A percentile compares a stretch with the other conserved stretches of the same genome.
phyloP scores from a whole-genome alignment of 53 echinoderm and acorn worm genomes.

The Echinarachnius parma region DNA sequence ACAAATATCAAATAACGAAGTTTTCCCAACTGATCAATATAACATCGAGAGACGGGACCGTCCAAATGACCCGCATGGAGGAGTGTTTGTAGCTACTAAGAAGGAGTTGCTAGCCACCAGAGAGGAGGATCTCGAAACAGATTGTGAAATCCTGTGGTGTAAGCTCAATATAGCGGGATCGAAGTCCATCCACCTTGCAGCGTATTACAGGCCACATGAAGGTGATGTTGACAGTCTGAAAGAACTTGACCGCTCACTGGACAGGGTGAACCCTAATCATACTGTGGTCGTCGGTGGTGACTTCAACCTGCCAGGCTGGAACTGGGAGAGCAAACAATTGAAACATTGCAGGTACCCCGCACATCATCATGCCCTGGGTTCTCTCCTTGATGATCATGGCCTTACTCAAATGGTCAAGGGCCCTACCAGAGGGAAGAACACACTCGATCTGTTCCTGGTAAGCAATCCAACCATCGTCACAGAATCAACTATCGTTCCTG shows the following conservation, averaged over 20 bases:
- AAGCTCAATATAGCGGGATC: conserved; percentile 11
- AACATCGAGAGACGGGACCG: not conserved
- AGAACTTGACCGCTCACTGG: not conserved
- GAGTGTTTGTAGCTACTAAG: not conserved
- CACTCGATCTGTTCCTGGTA: conserved; percentile 12
- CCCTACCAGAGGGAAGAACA: conserved; percentile 14
- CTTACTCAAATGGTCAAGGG: conserved; percentile 5
- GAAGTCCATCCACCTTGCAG: conserved; percentile 14
- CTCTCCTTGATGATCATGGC: conserved; percentile 19
- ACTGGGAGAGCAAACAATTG: conserved; percentile 8
- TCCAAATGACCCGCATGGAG: not conserved
- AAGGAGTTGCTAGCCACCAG: not conserved
- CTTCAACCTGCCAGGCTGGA: conserved; percentile 23
- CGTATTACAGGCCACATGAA: conserved; percentile 18
- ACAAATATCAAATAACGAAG: not conserved
- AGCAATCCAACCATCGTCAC: conserved; percentile 7
- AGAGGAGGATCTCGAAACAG: conserved; percentile 2
- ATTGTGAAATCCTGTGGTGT: conserved; percentile 23
- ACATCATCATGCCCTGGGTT: conserved; percentile 2
- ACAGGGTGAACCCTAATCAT: not conserved
- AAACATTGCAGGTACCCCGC: not conserved
- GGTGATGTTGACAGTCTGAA: conserved; percentile 1
- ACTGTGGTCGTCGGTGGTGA: not conserved
- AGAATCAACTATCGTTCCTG: not conserved
- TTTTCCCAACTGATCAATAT: conserved; percentile 2